phyloP scores from a whole-genome alignment of 2,888 invertebrate species.

The Eumerus sabulonum region DNA sequence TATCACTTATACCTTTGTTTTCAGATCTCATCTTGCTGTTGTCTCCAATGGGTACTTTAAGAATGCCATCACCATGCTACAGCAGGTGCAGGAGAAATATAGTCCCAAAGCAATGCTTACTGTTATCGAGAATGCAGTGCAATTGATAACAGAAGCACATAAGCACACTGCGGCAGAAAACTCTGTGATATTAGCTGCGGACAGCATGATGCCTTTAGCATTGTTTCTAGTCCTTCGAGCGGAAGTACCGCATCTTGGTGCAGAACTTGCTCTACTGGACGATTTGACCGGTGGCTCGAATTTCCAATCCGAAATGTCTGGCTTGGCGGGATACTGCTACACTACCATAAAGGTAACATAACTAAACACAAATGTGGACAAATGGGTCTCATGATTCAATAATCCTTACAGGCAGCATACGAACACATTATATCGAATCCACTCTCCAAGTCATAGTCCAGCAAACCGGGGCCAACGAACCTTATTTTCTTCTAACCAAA shows the following conservation, averaged over 20 bases:
- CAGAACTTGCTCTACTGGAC: slow-evolving; percentile 78
- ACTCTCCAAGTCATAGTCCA: slow-evolving; percentile 70
- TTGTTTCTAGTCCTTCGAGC: slow-evolving; percentile 77
- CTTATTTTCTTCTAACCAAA: too few relatives aligned
- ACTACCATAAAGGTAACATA: slow-evolving; percentile 77
- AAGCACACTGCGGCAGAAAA: slow-evolving; percentile 74
- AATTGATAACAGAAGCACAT: slow-evolving; percentile 76
- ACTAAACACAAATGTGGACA: too few relatives aligned
- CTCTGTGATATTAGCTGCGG: slow-evolving; percentile 75
- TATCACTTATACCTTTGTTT: slow-evolving; percentile 1
- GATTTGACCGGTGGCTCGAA: slow-evolving; percentile 77
- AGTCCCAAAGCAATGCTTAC: slow-evolving; percentile 78
- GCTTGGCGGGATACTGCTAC: slow-evolving; percentile 78
- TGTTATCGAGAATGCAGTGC: slow-evolving; percentile 77
- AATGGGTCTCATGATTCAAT: too few relatives aligned
- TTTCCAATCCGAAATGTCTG: slow-evolving; percentile 77
- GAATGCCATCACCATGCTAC: slow-evolving; percentile 75
- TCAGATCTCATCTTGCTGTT: slow-evolving; percentile 73
- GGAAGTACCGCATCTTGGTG: slow-evolving; percentile 78
- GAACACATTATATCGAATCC: slow-evolving; percentile 75
- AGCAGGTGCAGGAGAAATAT: slow-evolving; percentile 77
- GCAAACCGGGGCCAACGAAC: not conserved
- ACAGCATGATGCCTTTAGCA: slow-evolving; percentile 78
- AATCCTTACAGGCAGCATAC: slow-evolving; percentile 73
- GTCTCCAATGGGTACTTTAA: slow-evolving; percentile 74